phyloP scores from a whole-genome alignment of 2,113 vertebrate genomes.

The Marmota monax region DNA sequence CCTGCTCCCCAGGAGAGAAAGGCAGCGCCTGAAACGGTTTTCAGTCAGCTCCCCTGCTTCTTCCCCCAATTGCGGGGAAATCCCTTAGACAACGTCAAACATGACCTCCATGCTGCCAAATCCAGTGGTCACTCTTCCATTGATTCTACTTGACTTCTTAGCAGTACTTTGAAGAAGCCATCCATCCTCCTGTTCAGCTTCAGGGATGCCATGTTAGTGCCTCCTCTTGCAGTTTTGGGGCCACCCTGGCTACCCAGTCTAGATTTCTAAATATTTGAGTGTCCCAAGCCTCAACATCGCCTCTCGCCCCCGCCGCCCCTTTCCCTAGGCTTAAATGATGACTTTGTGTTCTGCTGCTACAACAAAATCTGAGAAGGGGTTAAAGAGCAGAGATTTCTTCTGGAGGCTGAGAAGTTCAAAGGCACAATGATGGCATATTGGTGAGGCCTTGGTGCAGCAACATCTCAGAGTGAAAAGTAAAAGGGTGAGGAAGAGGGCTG shows the following conservation, averaged over 20 bases:
- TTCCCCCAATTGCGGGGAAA: too few relatives aligned
- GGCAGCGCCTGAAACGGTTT: not conserved
- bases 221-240: not conserved
- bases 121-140: not conserved
- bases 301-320: not conserved
- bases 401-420: too few relatives aligned
- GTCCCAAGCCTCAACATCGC: not conserved
- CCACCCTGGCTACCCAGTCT: not conserved
- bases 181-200: not conserved
- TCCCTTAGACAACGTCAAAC: not conserved
- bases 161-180: too few relatives aligned
- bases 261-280: not conserved
- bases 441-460: too few relatives aligned
- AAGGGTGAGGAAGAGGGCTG: too few relatives aligned
- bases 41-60: not conserved
- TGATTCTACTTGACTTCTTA: not conserved
- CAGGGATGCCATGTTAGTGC: not conserved
- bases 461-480: not conserved
- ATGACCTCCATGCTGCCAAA: not conserved
- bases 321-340: not conserved
- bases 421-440: not conserved
- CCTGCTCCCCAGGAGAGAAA: fast-evolving
- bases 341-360: not conserved
- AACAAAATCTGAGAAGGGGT: not conserved
- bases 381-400: not conserved